Percentiles rank a stretch among this genome's conserved stretches.
Evolutionary conservation across 2,888 invertebrate species (phyloP).

Genomic region (Cantharis rufa): DNA sequence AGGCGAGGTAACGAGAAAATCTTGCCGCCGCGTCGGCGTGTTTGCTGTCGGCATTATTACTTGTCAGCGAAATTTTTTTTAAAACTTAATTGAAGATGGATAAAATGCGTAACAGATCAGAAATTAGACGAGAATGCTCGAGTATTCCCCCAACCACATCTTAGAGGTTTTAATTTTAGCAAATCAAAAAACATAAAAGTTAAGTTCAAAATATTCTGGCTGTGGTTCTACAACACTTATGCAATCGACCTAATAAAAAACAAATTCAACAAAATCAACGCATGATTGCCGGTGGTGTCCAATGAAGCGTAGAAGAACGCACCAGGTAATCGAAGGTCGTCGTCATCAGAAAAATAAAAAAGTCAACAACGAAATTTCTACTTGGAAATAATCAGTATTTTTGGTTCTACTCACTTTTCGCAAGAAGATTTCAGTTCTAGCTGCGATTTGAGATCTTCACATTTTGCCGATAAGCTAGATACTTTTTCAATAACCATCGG

Average conservation of each 20-base stretch:
- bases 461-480: slow-evolving; percentile 77
- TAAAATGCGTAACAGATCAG: no score
- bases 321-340: background rate
- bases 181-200: no score
- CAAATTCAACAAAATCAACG: background rate
- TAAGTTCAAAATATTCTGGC: no score
- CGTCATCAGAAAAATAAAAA: background rate
- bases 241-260: background rate
- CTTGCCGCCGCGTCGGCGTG: no score
- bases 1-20: no score
- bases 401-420: slow-evolving; percentile 65
- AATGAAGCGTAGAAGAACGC: background rate
- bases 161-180: no score
- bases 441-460: slow-evolving; percentile 83
- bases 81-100: no score
- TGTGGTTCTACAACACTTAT: background rate
- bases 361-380: no score
- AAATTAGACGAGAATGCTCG: no score
- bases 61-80: no score
- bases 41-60: no score
- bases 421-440: slow-evolving; percentile 69
- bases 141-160: no score
- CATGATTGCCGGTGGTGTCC: background rate
- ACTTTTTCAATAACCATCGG: slow-evolving; percentile 73
- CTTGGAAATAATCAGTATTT: background rate